phyloP scores from a whole-genome alignment of 2,888 invertebrate genomes.

The Diogma glabrata region DNA sequence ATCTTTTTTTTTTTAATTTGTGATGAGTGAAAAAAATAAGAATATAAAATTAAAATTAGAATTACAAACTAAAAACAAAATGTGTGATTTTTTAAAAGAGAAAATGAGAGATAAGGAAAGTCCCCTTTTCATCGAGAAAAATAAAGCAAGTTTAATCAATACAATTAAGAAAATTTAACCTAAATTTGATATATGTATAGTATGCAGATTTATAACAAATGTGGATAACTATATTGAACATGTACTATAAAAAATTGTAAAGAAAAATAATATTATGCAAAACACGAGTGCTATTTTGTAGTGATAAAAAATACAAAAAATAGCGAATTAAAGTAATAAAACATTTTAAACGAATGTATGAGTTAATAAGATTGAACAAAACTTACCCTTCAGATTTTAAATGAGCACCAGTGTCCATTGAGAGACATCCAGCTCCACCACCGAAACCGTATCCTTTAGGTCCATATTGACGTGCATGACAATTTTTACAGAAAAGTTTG shows the following conservation, averaged over 20 bases:
- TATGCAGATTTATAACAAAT: slow-evolving; percentile 20
- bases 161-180: neutral
- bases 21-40: no score
- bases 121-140: no score
- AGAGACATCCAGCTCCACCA: slow-evolving; percentile 92
- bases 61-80: no score
- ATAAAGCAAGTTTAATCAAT: no score
- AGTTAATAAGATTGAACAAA: slow-evolving; percentile 19
- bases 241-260: slow-evolving; percentile 6
- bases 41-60: no score
- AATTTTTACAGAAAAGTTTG: slow-evolving; percentile 84
- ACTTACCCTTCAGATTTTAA: slow-evolving; percentile 70
- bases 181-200: neutral
- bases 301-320: neutral
- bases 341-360: slow-evolving; percentile 3
- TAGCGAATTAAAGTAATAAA: slow-evolving; percentile 4
- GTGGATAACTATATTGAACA: slow-evolving; percentile 13
- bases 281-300: slow-evolving; percentile 6
- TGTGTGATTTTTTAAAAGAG: neutral
- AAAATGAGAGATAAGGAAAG: slow-evolving; percentile 10
- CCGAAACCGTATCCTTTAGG: slow-evolving; percentile 98
- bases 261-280: slow-evolving; percentile 1
- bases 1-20: no score
- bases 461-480: slow-evolving; percentile 96
- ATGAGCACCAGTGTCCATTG: slow-evolving; percentile 91